A percentile compares a stretch with the other conserved stretches of the same genome.
phyloP scores from a whole-genome alignment of 2,888 invertebrate species.

The Malthinus seriepunctatus region DNA sequence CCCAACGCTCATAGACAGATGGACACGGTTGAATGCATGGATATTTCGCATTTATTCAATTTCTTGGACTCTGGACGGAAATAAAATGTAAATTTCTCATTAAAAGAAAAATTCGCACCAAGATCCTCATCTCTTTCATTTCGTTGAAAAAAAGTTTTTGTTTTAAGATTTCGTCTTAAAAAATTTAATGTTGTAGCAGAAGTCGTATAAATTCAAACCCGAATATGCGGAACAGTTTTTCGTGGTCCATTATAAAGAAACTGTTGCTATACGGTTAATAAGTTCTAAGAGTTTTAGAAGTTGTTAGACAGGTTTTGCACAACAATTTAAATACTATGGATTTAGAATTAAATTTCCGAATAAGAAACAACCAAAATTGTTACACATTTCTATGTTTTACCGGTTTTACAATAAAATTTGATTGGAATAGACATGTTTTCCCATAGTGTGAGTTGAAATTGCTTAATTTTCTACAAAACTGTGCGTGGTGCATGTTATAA shows the following conservation, averaged over 20 bases:
- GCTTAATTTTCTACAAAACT: background rate
- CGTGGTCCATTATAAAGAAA: conserved; percentile 9
- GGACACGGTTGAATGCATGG: too few relatives aligned
- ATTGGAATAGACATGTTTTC: background rate
- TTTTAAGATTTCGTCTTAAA: too few relatives aligned
- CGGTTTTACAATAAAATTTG: background rate
- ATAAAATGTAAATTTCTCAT: too few relatives aligned
- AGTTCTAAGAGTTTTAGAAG: conserved; percentile 25
- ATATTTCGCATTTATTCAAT: too few relatives aligned
- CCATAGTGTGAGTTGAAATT: background rate
- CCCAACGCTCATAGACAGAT: too few relatives aligned
- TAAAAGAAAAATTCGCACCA: too few relatives aligned
- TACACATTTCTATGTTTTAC: too few relatives aligned
- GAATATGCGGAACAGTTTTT: conserved; percentile 2
- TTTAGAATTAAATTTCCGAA: conserved; percentile 34
- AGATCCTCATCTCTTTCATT: too few relatives aligned
- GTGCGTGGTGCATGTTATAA: too few relatives aligned
- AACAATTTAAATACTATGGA: conserved; percentile 33
- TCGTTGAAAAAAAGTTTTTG: too few relatives aligned
- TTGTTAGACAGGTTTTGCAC: conserved; percentile 35
- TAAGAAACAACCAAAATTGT: background rate
- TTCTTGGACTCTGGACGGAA: too few relatives aligned
- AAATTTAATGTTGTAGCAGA: too few relatives aligned
- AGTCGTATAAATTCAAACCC: background rate
- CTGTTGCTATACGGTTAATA: conserved; percentile 32